Evolutionary conservation across 2,888 invertebrate genomes (phyloP).

Genomic region (Zaprionus obscuricornis): DNA sequence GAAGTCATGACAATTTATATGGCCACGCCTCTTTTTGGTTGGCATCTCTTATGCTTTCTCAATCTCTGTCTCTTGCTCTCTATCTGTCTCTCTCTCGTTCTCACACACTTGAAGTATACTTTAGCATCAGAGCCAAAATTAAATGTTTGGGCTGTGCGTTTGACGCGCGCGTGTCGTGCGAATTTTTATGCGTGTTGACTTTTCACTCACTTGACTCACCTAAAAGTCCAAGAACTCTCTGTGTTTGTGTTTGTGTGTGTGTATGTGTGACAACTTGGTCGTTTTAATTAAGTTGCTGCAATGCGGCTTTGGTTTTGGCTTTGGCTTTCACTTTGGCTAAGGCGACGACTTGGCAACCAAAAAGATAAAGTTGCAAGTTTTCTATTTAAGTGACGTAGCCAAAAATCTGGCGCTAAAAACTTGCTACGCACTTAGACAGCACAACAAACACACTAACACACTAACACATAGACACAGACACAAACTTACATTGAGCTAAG

Average conservation of each 20-base stretch:
- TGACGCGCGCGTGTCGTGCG: constrained; percentile 56
- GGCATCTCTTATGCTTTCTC: background rate
- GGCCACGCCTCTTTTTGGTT: constrained; percentile 46
- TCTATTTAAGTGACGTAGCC: constrained; percentile 41
- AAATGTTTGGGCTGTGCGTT: constrained; percentile 43
- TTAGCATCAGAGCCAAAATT: too few species aligned
- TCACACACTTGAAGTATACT: background rate
- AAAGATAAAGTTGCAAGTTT: constrained; percentile 55
- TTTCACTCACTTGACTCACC: constrained; percentile 37
- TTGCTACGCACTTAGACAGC: constrained; percentile 45
- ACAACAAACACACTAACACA: background rate
- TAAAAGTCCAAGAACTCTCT: background rate
- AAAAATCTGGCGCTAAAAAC: constrained; percentile 50
- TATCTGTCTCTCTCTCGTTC: background rate
- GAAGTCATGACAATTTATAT: constrained; percentile 58
- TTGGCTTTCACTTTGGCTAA: too few species aligned
- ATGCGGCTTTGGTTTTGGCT: constrained; percentile 35
- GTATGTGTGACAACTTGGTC: constrained; percentile 19
- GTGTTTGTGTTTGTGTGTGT: constrained; percentile 2
- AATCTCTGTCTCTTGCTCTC: background rate
- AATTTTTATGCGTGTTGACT: constrained; percentile 67
- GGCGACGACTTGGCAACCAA: constrained; percentile 54
- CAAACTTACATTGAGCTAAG: constrained; percentile 19
- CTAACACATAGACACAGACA: constrained; percentile 2
- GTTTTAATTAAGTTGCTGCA: constrained; percentile 71